phyloP scores from a whole-genome alignment of 2,888 invertebrate genomes.

The Saturnia pavonia region DNA sequence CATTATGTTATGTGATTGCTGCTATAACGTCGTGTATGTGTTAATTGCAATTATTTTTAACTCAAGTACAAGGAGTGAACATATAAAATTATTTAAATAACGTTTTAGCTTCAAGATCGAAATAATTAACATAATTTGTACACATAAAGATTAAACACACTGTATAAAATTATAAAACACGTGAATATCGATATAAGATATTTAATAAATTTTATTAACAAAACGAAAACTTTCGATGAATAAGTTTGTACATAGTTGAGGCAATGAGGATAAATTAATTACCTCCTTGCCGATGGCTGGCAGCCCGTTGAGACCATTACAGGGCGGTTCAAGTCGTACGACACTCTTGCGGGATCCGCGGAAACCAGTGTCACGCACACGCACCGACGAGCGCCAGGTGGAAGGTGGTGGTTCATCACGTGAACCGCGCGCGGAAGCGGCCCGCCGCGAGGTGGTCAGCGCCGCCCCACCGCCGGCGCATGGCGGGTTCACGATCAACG shows the following conservation, averaged over 20 bases:
- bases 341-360: slow-evolving; percentile 84
- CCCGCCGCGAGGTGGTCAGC: slow-evolving; percentile 68
- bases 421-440: slow-evolving; percentile 68
- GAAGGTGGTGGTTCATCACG: slow-evolving; percentile 71
- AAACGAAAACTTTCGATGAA: background rate
- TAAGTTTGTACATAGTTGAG: slow-evolving; percentile 36
- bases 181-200: background rate
- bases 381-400: slow-evolving; percentile 84
- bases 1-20: background rate
- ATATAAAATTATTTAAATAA: background rate
- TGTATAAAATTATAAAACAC: background rate
- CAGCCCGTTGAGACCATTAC: slow-evolving; percentile 83
- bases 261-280: slow-evolving; percentile 65
- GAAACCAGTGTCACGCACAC: slow-evolving; percentile 84
- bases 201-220: too few relatives aligned
- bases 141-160: background rate
- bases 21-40: background rate
- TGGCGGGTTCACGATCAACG: slow-evolving; percentile 73
- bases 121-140: background rate
- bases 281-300: slow-evolving; percentile 82
- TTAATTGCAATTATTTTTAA: background rate
- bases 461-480: slow-evolving; percentile 59
- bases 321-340: slow-evolving; percentile 84
- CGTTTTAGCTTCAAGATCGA: background rate
- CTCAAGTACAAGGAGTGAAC: background rate